Conservation (phyloP, 2,888 invertebrate species). For the Ferrisia virgata region DNA sequence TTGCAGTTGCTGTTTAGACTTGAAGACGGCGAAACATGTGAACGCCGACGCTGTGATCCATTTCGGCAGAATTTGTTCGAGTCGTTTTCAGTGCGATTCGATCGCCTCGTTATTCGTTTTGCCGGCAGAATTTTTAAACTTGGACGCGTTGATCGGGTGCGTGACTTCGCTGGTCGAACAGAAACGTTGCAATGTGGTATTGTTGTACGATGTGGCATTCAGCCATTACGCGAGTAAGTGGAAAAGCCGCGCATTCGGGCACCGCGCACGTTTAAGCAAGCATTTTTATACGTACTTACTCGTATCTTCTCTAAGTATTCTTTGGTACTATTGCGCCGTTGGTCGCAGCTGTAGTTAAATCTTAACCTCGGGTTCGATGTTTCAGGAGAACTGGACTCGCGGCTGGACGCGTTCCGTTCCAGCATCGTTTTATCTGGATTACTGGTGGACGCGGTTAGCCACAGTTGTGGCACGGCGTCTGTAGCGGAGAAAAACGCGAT, state of each 20-base stretch:
- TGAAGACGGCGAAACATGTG: constrained; percentile 84
- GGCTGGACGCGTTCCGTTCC: not conserved
- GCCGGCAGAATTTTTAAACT: constrained; percentile 55
- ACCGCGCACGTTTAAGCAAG: too few relatives aligned
- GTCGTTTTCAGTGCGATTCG: constrained; percentile 64
- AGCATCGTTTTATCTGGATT: not conserved
- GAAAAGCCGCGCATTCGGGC: too few relatives aligned
- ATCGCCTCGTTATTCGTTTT: constrained; percentile 75
- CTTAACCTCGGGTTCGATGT: too few relatives aligned
- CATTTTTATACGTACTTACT: too few relatives aligned
- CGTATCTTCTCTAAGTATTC: too few relatives aligned
- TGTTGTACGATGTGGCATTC: constrained; percentile 65
- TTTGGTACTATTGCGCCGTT: too few relatives aligned
- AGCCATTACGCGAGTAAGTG: constrained; percentile 48
- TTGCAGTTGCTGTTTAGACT: constrained; percentile 83
- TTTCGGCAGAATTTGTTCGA: constrained; percentile 86
- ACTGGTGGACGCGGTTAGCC: not conserved
- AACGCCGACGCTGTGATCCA: constrained; percentile 82
- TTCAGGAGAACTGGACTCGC: not conserved
- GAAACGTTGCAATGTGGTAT: constrained; percentile 54
- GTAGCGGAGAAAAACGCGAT: not conserved
- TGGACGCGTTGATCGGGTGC: constrained; percentile 54
- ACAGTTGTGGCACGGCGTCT: not conserved
- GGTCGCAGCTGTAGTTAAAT: too few relatives aligned
- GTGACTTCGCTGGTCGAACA: not conserved